Evolutionary conservation across 1,140 invertebrate species (phyloP), one percentile per base, ranked within the genome.

Genomic region (Brachionus rotundiformis): DNA sequence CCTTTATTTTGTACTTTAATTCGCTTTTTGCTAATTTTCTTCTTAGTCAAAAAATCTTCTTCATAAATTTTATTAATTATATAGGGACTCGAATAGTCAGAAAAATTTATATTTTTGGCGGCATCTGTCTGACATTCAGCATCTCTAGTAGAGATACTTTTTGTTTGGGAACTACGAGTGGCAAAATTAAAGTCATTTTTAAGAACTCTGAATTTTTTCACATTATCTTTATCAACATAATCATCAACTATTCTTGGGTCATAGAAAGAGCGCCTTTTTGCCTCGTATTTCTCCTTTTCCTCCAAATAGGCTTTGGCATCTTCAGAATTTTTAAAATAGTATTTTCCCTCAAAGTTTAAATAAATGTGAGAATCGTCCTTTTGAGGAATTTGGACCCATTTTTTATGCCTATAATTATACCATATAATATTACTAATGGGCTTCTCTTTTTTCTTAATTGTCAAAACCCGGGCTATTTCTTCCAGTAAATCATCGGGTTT

Each of bases 391-490:
- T 86, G 86, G 83, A 73, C 68, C 33, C 33, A 82, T 29, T 82
- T 73, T 11, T 77, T 84, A 83, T 88, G 86, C 85, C 88, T 89
- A 83, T 87, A 88, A 82, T 85, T 88, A 85, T 86, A 88, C 61
- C 85, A 73, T 6, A 89, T 86, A 83, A 88, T 87, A 82, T 88
- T n/a, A n/a, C n/a, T 88, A 61, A 88, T 85, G 27, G 87, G 86
- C 29, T 91, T 88, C 86, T 92, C 90, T 1, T 92, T 92, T 84
- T 95, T 93, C 76, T 91, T 90, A 2, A 91, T 90, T 6, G 91
- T 92, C 44, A 95, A 87, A 59, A 92, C 90, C 83, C 92, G 90
- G 10, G 91, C 92, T n/a, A 94, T 90, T 86, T 94, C 93, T 87
- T 95, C 93, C 86, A 92, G 92, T 31, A 95, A 85, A 87, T 95